Evolutionary conservation across 2,113 vertebrate species (phyloP), one percentile per base, ranked within the genome.

Genomic region (Calidris pygmaea): DNA sequence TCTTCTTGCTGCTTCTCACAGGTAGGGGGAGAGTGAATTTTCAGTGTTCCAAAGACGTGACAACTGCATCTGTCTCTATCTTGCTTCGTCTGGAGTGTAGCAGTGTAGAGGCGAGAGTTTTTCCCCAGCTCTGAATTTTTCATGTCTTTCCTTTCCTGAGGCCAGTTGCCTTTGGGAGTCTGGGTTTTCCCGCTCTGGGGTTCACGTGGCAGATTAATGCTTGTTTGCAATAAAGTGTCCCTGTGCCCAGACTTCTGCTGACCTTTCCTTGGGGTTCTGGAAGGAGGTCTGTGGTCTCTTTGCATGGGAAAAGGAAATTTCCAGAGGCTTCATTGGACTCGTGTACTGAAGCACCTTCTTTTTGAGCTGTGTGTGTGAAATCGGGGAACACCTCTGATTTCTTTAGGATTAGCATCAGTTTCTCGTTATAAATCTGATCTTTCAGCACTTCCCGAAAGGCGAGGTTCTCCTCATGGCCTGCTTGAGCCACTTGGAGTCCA

Each of bases 81-180:
- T 7, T 8, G 53, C 67, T 53, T 53, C 63, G 15, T 15, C 20
- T 15, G 10, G 82, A 85, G 29, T 2, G 6, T 30, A 16, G 6
- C 23, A 16, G 39, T 3, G 30, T 12, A 32, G 37, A 55, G 52
- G 32, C 0, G 1, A 60, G 39, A 80, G 19, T 32, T 45, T 88
- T 90, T 73, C 7, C 53, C 34, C 10, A n/a, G 27, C 67, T 66
- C 67, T 29, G 27, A 50, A 12, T 35, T 65, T 48, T n/a, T 83
- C 6, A 0, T 24, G 6, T 50, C 68, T 66, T 66, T 59, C 32
- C 26, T 71, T 58, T 85, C 30, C 39, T 2, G 6, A 60, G 55
- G 58, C 52, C 47, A 17, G 37, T 21, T 0, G 0, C 65, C 66
- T n/a, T 29, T 0, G 2, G 22, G 23, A 52, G 23, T 22, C 18